phyloP scores from a whole-genome alignment of 1,140 invertebrate genomes.

The Sinella curviseta region DNA sequence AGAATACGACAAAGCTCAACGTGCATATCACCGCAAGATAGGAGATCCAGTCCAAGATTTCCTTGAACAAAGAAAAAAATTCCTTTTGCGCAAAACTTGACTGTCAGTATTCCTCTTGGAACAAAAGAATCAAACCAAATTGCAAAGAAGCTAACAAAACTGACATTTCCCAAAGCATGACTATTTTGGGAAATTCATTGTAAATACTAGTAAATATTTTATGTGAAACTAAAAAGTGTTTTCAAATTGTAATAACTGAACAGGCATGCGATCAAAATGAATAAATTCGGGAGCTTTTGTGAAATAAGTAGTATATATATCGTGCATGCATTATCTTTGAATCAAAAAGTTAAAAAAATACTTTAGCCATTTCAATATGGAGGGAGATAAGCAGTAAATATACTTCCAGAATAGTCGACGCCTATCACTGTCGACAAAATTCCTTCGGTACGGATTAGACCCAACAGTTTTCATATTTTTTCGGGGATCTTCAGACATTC shows the following conservation, averaged over 20 bases:
- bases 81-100: constrained; percentile 45
- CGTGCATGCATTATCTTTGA: constrained; percentile 14
- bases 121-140: not conserved
- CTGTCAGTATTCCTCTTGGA: constrained; percentile 23
- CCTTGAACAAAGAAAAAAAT: constrained; percentile 91
- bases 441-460: not conserved
- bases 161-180: not conserved
- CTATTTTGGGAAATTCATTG: too few species aligned
- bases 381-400: not conserved
- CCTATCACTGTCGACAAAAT: not conserved
- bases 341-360: constrained; percentile 18
- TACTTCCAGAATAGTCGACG: not conserved
- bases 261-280: constrained; percentile 32
- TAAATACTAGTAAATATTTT: too few species aligned
- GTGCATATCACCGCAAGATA: constrained; percentile 92
- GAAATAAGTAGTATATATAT: not conserved
- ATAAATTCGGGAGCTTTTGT: constrained; percentile 3
- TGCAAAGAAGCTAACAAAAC: constrained; percentile 25
- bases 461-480: too few species aligned
- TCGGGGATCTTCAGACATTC: too few species aligned
- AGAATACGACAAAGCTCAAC: constrained; percentile 93
- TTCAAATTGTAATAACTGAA: not conserved
- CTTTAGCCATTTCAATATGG: not conserved
- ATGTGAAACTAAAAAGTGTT: too few species aligned
- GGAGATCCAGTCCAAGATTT: constrained; percentile 97